Evolutionary conservation across 2,797 vertebrate genomes (phyloP), one percentile per base, ranked within the genome.

Genomic region (Pempheris klunzingeri): DNA sequence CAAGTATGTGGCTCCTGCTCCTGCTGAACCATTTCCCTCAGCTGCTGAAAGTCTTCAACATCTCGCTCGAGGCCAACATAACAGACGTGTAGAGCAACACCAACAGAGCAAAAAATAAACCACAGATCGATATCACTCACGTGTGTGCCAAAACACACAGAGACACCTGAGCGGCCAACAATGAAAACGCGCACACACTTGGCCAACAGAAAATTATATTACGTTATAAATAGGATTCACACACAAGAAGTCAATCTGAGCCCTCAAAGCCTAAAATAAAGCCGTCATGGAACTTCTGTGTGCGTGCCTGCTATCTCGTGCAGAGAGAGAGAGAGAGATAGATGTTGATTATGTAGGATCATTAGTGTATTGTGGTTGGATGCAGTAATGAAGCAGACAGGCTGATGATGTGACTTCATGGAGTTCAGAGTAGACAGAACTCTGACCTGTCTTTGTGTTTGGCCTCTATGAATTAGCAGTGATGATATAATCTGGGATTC

Each of bases 341-440:
- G n/a, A n/a, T n/a, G n/a, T n/a, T n/a, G 79, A 60, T 84, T 59
- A 66, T 36, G 72, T 41, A 0, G 50, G 71, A 47, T 88, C 82
- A 80, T 86, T 86, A 88, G 81, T 64, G 76, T 46, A 55, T 78
- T n/a, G 63, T 10, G 53, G 39, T 55, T 82, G 68, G 76, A 64
- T 57, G 74, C 71, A 36, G 47, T 84, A 85, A 91, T 76, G 39
- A 86, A 66, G 58, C 30, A 26, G 63, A 74, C 74, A 24, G 74
- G 79, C 62, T 81, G 74, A 86, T 49, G 65, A 60, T 47, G 75
- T 82, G 78, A 90, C 83, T 83, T 90, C 78, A 83, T 43, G 8
- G 41, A 54, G 22, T 26, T 83, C 26, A 71, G 36, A 63, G 57
- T 8, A 49, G 3, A 52, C 36, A 1, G 9, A 7, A 52, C 26